Conservation (phyloP, 2,113 vertebrate genomes). For the Pheucticus melanocephalus region DNA sequence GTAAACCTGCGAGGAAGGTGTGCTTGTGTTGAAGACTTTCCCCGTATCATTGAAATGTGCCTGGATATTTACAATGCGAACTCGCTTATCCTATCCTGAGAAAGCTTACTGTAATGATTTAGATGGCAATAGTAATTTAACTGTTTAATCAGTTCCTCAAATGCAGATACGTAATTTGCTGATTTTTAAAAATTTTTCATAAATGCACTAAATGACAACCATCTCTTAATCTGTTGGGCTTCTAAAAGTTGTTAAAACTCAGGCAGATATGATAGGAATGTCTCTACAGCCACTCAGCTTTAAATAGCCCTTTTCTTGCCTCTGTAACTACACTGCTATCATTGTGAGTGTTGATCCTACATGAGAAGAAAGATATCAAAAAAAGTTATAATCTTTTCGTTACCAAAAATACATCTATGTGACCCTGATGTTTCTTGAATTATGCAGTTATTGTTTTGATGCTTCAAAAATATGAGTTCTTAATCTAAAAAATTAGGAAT, state of each 20-base stretch:
- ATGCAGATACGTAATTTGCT: background rate
- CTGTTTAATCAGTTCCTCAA: background rate
- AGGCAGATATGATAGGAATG: background rate
- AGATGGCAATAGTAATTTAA: background rate
- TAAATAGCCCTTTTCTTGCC: background rate
- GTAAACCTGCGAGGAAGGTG: background rate
- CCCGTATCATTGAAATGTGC: background rate
- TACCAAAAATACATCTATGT: background rate
- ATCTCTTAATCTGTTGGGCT: background rate
- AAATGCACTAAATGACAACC: background rate
- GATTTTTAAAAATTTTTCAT: background rate
- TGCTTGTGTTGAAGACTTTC: too few species aligned
- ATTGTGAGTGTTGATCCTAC: background rate
- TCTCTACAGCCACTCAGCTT: background rate
- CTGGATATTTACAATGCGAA: background rate
- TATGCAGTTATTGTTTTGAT: background rate
- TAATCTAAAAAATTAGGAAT: background rate
- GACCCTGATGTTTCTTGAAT: background rate
- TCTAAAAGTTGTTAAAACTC: constrained; percentile 5
- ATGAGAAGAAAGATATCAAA: background rate
- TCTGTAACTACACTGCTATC: background rate
- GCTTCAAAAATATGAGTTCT: background rate
- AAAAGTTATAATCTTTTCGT: background rate
- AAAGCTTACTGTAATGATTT: background rate
- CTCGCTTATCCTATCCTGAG: background rate